Evolutionary conservation across 2,113 vertebrate genomes (phyloP).

Genomic region (Daphoenositta chrysoptera): DNA sequence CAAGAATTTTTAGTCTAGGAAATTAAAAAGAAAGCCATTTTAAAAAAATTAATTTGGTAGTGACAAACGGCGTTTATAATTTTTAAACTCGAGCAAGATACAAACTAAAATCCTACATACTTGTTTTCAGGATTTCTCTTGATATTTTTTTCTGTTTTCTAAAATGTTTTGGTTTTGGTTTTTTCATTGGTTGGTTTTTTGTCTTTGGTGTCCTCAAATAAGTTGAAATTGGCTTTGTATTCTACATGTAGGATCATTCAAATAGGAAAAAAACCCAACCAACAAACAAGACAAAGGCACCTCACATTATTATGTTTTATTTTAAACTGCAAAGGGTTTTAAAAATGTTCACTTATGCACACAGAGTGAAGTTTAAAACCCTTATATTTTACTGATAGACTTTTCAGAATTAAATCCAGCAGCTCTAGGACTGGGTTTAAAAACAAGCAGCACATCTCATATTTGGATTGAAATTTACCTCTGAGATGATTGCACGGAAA

Average conservation of each 20-base stretch:
- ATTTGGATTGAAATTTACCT: background rate
- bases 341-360: background rate
- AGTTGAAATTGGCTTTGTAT: background rate
- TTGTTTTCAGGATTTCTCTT: background rate
- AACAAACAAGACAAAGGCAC: background rate
- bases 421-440: background rate
- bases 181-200: background rate
- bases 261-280: background rate
- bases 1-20: background rate
- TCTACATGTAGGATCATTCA: background rate
- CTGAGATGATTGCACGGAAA: background rate
- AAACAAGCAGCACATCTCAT: background rate
- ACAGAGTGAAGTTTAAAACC: background rate
- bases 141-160: background rate
- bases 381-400: background rate
- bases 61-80: background rate
- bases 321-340: background rate
- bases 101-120: background rate
- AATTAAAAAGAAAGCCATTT: background rate
- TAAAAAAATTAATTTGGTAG: background rate
- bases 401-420: background rate
- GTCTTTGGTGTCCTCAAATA: background rate
- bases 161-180: fast-evolving
- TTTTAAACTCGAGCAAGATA: background rate
- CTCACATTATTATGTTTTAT: background rate